Percentiles rank a stretch among this genome's conserved stretches.
These are phyloP conservation scores for Stegostoma tigrinum DNA, from an alignment of 2,113 vertebrate species.

Conservation along the genomic window DNA sequence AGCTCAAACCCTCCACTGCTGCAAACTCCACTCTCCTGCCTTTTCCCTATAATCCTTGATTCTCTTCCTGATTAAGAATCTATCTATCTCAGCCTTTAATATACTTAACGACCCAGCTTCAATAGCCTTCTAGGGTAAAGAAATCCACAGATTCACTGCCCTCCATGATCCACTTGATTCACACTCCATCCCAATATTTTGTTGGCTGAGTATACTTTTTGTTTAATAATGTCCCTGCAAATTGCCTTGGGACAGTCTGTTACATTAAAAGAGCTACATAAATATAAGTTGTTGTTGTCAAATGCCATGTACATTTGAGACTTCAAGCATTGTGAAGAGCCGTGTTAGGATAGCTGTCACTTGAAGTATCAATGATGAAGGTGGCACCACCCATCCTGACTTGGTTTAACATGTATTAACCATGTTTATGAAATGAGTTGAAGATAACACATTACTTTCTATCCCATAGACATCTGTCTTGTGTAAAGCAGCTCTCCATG, in stretches of 20 bases:
- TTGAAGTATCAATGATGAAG: background rate
- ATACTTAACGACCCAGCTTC: background rate
- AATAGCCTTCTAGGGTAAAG: background rate
- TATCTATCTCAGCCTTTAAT: background rate
- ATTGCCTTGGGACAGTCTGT: background rate
- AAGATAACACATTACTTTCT: too few species aligned
- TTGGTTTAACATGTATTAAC: background rate
- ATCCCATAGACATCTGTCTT: constrained; percentile 67
- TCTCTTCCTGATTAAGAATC: background rate
- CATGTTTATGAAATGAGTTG: background rate
- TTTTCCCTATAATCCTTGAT: background rate
- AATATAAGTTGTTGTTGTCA: background rate
- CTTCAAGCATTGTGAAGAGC: background rate
- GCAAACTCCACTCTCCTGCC: background rate
- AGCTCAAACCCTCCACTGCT: too few species aligned
- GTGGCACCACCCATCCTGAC: background rate
- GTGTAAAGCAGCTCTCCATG: constrained; percentile 74
- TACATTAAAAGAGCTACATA: background rate
- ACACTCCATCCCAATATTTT: too few species aligned
- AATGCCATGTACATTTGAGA: background rate
- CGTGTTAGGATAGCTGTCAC: background rate
- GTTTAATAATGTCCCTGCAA: background rate
- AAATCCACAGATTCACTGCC: background rate
- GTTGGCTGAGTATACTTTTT: background rate
- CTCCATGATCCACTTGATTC: too few species aligned